Conservation (phyloP, 2,113 vertebrate species). For the Caretta caretta region DNA sequence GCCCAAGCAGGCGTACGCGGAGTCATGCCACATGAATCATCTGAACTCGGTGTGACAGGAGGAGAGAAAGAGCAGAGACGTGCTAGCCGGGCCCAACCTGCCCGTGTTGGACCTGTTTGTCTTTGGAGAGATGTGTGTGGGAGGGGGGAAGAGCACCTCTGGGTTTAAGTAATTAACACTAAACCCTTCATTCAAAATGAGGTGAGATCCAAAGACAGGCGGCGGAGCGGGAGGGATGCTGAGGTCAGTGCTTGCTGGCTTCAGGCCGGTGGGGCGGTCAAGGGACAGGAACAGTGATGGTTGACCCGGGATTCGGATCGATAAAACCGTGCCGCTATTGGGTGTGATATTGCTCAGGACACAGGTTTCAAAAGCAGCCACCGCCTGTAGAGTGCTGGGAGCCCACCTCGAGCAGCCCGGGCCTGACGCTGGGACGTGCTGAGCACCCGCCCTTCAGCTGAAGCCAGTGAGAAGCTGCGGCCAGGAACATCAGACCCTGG, state of each 20-base stretch:
- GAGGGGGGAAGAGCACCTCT: background rate
- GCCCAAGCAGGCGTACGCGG: constrained; percentile 65
- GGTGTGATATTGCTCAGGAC: background rate
- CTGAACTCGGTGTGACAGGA: constrained; percentile 67
- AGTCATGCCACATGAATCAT: constrained; percentile 69
- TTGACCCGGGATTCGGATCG: background rate
- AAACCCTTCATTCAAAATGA: accelerated
- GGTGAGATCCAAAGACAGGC: background rate
- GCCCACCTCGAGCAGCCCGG: background rate
- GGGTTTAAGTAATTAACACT: background rate
- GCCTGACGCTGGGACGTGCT: background rate
- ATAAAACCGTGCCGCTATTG: background rate
- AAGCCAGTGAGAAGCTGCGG: background rate
- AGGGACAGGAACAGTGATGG: accelerated
- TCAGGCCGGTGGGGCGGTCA: accelerated
- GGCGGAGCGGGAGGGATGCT: too few species aligned
- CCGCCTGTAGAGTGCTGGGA: background rate
- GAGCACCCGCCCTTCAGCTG: background rate
- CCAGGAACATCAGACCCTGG: background rate
- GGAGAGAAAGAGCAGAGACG: constrained; percentile 33
- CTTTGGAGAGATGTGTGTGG: background rate
- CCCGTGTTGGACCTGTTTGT: accelerated
- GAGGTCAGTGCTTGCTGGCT: accelerated
- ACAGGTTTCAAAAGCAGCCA: background rate
- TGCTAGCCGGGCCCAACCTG: background rate